phyloP scores from a whole-genome alignment of 2,797 vertebrate species.

The Sebastes umbrosus region DNA sequence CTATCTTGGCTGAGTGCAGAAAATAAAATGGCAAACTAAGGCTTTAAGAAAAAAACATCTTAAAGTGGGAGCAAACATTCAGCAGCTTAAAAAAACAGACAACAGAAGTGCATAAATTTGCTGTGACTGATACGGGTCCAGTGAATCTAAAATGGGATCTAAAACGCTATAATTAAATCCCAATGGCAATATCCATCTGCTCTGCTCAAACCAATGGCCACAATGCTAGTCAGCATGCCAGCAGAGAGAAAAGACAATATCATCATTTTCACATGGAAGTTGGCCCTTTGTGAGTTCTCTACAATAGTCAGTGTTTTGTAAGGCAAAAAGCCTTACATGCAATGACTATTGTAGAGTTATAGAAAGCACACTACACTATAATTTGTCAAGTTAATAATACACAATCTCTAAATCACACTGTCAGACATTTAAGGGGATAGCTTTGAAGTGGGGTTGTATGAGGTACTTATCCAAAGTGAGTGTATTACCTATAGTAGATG shows the following conservation, averaged over 20 bases:
- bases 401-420: neutral
- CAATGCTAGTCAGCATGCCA: neutral
- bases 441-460: too few species aligned
- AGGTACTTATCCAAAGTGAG: too few species aligned
- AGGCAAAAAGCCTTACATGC: neutral
- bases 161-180: slow-evolving; percentile 43
- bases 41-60: neutral
- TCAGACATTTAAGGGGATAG: neutral
- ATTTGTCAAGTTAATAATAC: neutral
- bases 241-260: neutral
- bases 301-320: too few species aligned
- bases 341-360: neutral
- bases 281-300: neutral
- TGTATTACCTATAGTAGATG: too few species aligned
- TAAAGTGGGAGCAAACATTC: slow-evolving; percentile 3
- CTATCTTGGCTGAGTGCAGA: neutral
- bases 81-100: neutral
- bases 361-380: neutral
- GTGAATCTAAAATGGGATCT: slow-evolving; percentile 41
- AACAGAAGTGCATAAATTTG: slow-evolving; percentile 11
- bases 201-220: slow-evolving; percentile 31
- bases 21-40: neutral
- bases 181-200: slow-evolving; percentile 35
- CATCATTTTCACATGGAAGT: neutral
- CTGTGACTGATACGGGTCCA: slow-evolving; percentile 19